These are phyloP conservation scores for Gorsachius goisagi DNA, from an alignment of 2,113 vertebrate species.

Conservation along the genomic window DNA sequence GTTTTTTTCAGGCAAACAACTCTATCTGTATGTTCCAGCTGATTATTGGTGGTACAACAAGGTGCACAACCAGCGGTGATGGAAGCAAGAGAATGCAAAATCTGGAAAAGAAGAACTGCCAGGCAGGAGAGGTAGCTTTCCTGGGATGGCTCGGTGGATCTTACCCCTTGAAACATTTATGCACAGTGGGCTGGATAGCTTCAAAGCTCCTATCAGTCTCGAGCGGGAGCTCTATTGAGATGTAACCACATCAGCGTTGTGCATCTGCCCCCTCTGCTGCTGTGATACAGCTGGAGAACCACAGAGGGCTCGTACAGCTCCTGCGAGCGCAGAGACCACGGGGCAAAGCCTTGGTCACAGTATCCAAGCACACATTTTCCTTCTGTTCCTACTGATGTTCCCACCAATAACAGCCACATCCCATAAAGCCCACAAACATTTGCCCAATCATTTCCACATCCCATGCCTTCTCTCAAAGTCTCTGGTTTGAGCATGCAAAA, in stretches of 20 bases:
- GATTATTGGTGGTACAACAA: background rate
- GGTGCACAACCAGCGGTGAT: background rate
- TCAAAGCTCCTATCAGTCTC: background rate
- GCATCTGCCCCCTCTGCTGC: conserved; percentile 4
- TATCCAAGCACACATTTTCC: background rate
- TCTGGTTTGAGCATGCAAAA: background rate
- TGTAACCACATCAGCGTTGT: background rate
- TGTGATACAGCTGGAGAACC: conserved; percentile 7
- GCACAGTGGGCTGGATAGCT: background rate
- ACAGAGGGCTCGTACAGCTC: background rate
- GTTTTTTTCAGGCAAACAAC: background rate
- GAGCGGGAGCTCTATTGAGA: background rate
- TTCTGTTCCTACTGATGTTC: background rate
- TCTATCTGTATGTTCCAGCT: background rate
- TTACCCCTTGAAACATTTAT: conserved; percentile 18
- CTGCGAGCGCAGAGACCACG: background rate
- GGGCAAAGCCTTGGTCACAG: background rate
- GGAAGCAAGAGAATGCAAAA: conserved; percentile 11
- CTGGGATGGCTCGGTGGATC: background rate
- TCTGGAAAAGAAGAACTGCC: background rate
- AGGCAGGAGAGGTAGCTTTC: background rate
- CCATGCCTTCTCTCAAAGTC: background rate
- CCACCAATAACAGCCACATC: background rate
- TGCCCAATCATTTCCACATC: background rate
- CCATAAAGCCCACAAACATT: background rate